Evolutionary conservation across 2,113 vertebrate species (phyloP).

Genomic region (Tringa solitaria): DNA sequence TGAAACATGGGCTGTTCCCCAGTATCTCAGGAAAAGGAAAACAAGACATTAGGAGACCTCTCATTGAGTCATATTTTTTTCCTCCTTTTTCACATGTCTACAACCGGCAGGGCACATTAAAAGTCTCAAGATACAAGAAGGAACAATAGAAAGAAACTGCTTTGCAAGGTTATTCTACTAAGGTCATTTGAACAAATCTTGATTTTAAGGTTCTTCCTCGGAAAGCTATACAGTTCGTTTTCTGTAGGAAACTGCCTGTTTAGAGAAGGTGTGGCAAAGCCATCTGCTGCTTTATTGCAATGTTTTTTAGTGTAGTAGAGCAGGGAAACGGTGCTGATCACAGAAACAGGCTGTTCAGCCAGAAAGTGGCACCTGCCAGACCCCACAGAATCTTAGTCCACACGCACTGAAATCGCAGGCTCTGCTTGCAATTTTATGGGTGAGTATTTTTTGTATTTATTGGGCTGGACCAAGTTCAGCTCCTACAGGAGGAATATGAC

Average conservation of each 20-base stretch:
- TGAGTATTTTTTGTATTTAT: conserved; percentile 59
- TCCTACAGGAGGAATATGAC: conserved; percentile 65
- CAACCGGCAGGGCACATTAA: conserved; percentile 5
- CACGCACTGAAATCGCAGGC: not conserved
- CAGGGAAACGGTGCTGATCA: conserved; percentile 57
- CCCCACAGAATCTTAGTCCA: conserved; percentile 43
- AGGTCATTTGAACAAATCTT: not conserved
- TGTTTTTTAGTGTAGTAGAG: not conserved
- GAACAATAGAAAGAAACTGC: not conserved
- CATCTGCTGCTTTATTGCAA: conserved; percentile 60
- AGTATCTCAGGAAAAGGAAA: not conserved
- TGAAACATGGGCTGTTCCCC: not conserved
- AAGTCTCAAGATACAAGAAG: conserved; percentile 2
- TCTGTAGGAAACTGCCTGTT: conserved; percentile 11
- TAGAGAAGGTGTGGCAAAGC: conserved; percentile 48
- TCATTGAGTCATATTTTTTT: not conserved
- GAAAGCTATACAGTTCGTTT: conserved; percentile 6
- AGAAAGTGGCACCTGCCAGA: conserved; percentile 31
- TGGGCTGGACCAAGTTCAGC: conserved; percentile 63
- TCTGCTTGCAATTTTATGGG: conserved; percentile 57
- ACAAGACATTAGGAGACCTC: not conserved
- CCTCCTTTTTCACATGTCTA: not conserved
- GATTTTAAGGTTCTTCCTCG: conserved; percentile 17
- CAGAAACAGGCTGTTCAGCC: conserved; percentile 60
- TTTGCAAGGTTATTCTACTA: not conserved